Evolutionary conservation across 2,888 invertebrate species (phyloP).

Genomic region (Ceriagrion tenellum): DNA sequence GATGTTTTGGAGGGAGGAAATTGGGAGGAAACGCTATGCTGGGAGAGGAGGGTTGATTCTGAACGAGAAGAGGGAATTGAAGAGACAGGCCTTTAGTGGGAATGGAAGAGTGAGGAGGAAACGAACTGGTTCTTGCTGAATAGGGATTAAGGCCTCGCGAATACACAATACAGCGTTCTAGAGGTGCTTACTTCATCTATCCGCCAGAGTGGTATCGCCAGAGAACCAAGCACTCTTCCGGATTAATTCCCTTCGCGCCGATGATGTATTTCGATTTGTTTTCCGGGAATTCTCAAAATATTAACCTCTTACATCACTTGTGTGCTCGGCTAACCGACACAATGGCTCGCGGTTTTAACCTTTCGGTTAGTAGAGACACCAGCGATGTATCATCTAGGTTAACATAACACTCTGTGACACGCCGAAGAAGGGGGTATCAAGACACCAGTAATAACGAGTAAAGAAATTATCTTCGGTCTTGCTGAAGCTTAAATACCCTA

Average conservation of each 20-base stretch:
- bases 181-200: background rate
- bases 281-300: background rate
- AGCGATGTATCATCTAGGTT: too few relatives aligned
- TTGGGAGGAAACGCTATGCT: background rate
- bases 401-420: too few relatives aligned
- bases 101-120: background rate
- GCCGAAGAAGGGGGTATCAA: too few relatives aligned
- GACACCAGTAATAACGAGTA: too few relatives aligned
- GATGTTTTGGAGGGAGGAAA: background rate
- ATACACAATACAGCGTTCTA: background rate
- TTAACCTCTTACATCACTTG: background rate
- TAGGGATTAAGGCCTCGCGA: background rate
- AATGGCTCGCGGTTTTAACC: too few relatives aligned
- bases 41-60: background rate
- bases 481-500: too few relatives aligned
- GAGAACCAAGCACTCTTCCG: background rate
- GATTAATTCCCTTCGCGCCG: background rate
- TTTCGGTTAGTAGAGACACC: too few relatives aligned
- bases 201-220: background rate
- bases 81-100: background rate
- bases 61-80: background rate
- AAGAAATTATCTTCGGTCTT: too few relatives aligned
- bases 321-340: too few relatives aligned
- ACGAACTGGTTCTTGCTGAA: background rate
- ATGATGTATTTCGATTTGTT: too few relatives aligned